Conservation (phyloP, 2,113 vertebrate species). For the Entelurus aequoreus region DNA sequence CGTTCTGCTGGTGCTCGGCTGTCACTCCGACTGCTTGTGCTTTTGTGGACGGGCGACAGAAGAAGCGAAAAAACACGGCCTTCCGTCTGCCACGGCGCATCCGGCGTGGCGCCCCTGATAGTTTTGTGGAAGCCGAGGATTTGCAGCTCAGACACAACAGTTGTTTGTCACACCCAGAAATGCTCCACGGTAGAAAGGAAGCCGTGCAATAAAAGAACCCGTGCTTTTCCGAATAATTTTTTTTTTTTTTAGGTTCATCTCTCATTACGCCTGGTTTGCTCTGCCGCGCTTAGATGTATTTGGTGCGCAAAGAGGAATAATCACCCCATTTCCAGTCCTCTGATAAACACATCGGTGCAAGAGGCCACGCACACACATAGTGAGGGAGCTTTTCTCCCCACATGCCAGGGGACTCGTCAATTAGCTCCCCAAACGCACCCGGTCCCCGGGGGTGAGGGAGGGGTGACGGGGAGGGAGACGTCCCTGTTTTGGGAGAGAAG, state of each 20-base stretch:
- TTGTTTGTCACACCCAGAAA: conserved; percentile 53
- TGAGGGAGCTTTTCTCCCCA: conserved; percentile 45
- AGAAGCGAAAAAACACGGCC: conserved; percentile 27
- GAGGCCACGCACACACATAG: conserved; percentile 14
- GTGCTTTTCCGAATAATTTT: background rate
- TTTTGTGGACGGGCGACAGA: conserved; percentile 16
- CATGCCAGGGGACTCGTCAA: conserved; percentile 74
- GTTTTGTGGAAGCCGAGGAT: conserved; percentile 40
- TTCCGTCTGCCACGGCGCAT: conserved; percentile 41
- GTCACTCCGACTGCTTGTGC: conserved; percentile 20
- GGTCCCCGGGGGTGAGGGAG: conserved; percentile 66
- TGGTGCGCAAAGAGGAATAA: conserved; percentile 65
- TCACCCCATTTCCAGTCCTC: conserved; percentile 54
- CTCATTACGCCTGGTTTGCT: conserved; percentile 69
- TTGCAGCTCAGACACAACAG: conserved; percentile 55
- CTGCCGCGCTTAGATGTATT: conserved; percentile 63
- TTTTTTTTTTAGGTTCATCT: conserved; percentile 62
- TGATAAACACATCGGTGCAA: conserved; percentile 50
- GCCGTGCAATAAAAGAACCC: conserved; percentile 18
- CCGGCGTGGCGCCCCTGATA: conserved; percentile 35
- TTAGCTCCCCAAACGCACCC: conserved; percentile 73
- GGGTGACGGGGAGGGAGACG: conserved; percentile 54
- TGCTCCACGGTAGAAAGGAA: conserved; percentile 32
- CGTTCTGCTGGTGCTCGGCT: conserved; percentile 35
- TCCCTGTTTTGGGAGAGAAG: conserved; percentile 74